A percentile compares a stretch with the other conserved stretches of the same genome.
Evolutionary conservation across 2,888 invertebrate species (phyloP).

Genomic region (Tenthredo livida): DNA sequence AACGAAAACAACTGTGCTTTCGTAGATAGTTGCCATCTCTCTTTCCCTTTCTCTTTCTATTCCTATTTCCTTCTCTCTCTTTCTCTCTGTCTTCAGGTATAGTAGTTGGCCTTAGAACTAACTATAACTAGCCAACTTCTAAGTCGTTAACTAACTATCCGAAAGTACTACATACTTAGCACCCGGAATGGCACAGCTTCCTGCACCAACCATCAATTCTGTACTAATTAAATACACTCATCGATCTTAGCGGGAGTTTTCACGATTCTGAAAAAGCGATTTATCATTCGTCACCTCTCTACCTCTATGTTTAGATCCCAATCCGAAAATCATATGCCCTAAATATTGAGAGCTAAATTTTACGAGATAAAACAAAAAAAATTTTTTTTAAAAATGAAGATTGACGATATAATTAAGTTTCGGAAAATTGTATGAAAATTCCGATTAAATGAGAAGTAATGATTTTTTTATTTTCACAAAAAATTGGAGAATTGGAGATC

Average conservation of each 20-base stretch:
- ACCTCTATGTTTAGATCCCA: neutral
- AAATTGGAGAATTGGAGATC: neutral
- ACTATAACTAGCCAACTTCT: slow-evolving; percentile 43
- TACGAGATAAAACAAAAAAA: neutral
- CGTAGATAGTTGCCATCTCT: neutral
- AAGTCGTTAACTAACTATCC: slow-evolving; percentile 36
- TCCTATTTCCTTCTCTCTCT: neutral
- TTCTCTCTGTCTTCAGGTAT: neutral
- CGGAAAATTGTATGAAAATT: too few relatives aligned
- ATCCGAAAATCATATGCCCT: neutral
- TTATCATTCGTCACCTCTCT: neutral
- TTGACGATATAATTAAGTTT: neutral
- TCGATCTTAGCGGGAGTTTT: neutral
- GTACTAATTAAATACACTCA: neutral
- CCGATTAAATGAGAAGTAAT: too few relatives aligned
- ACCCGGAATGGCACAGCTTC: neutral
- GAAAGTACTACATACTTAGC: slow-evolving; percentile 11
- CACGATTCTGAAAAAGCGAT: neutral
- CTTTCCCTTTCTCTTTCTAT: neutral
- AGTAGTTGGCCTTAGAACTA: slow-evolving; percentile 40
- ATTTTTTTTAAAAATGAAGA: neutral
- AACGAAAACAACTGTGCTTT: slow-evolving; percentile 46
- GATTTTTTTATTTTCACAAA: too few relatives aligned
- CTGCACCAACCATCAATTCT: neutral
- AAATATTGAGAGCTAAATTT: neutral